Base-by-base conservation (phyloP, 2,888 invertebrate species). In the Rhingia rostrata region DNA sequence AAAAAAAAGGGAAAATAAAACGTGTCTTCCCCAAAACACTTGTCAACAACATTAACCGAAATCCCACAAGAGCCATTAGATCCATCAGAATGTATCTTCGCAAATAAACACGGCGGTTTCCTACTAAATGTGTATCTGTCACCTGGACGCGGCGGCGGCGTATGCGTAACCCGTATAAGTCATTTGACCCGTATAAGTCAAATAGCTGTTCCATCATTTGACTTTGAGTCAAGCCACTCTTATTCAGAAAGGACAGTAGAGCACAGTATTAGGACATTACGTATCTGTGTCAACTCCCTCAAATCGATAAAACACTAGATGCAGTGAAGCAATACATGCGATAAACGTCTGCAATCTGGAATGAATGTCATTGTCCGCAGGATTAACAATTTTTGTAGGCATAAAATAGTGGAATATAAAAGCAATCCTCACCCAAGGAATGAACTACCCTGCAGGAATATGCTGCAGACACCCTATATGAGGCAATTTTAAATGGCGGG, bases 151-250 rank as follows among this genome's bases (percentile, higher is more conserved):
- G 32, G 53, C 41, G 32, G 53, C 41, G 39, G 30, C 43, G 53
- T 43, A 22, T 56, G 22, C 45, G 45, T 54, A 67, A 45, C 6
- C n/a, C n/a, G 56, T 45, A 30, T 45, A 12, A 0, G 9, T 39
- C 39, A 56, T 30, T 58, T 49, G 58, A 69, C 69, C 58, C 54
- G 22, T 7, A 47, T 58, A 47, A 14, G 58, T 69, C 56, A 56
- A 56, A 56, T 12, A 69, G 47, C 2, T 1, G 22, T 47, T 56
- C 47, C 39, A 69, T 69, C 58, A 12, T 47, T 69, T 47, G 58
- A 58, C 39, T 69, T 58, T 9, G 6, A 37, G 49, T 58, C 32
- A 58, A 69, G 39, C 39, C 58, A 51, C 39, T 35, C 12, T 66
- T 10, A 14, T 12, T 33, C 43, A 32, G 39, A 30, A n/a, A 14